These are phyloP conservation scores for Sycophila sp. DNA, from an alignment of 1,140 invertebrate genomes.

Conservation along the genomic window DNA sequence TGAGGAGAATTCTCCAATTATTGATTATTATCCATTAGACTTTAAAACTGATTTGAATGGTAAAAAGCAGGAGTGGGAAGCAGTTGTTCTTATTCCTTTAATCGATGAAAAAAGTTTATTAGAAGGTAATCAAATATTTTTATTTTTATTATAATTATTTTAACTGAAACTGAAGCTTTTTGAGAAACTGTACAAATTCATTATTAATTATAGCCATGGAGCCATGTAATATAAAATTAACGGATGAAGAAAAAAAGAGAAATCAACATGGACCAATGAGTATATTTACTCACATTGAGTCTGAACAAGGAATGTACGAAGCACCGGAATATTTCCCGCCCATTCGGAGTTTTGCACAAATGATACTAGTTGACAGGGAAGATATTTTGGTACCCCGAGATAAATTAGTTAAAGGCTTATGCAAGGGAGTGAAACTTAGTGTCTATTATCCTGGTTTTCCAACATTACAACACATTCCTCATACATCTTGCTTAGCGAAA, in stretches of 20 bases:
- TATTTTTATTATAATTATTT: neutral
- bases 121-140: slow-evolving; percentile 63
- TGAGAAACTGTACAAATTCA: slow-evolving; percentile 50
- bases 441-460: slow-evolving; percentile 91
- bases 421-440: slow-evolving; percentile 75
- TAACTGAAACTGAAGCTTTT: neutral
- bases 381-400: slow-evolving; percentile 72
- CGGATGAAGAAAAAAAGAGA: slow-evolving; percentile 76
- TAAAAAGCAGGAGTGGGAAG: slow-evolving; percentile 97
- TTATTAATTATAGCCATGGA: slow-evolving; percentile 82
- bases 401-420: slow-evolving; percentile 78
- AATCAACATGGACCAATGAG: slow-evolving; percentile 90
- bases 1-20: slow-evolving; percentile 82
- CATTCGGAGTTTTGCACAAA: slow-evolving; percentile 71
- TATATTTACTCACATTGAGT: slow-evolving; percentile 75
- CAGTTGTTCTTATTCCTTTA: slow-evolving; percentile 95
- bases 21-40: slow-evolving; percentile 88
- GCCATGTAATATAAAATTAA: slow-evolving; percentile 74
- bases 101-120: slow-evolving; percentile 79
- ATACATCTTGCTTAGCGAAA: slow-evolving; percentile 75
- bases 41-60: slow-evolving; percentile 94
- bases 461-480: slow-evolving; percentile 84
- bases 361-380: slow-evolving; percentile 66
- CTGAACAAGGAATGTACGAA: slow-evolving; percentile 67
- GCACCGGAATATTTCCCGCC: slow-evolving; percentile 76